Evolutionary conservation across 2,113 vertebrate species (phyloP).

Genomic region (Orthonyx spaldingii): DNA sequence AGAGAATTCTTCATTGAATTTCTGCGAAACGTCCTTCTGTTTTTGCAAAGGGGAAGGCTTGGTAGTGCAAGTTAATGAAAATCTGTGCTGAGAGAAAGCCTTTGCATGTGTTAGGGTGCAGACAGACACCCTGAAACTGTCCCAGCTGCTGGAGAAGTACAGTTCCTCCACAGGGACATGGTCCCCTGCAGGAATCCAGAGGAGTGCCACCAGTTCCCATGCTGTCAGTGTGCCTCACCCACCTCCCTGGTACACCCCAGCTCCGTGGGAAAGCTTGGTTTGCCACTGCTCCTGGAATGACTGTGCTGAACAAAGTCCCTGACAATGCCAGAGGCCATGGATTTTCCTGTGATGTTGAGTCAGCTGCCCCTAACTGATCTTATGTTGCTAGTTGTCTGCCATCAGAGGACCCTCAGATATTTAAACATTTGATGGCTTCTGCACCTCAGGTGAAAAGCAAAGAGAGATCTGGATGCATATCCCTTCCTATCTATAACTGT

Average conservation of each 20-base stretch:
- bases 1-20: neutral
- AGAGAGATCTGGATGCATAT: neutral
- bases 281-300: neutral
- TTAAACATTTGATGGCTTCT: neutral
- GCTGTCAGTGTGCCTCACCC: neutral
- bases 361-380: neutral
- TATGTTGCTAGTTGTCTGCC: neutral
- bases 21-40: neutral
- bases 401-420: neutral
- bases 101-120: neutral
- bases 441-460: neutral
- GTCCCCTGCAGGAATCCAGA: neutral
- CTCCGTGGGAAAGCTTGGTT: neutral
- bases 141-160: neutral
- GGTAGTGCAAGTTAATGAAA: neutral
- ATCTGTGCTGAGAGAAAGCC: neutral
- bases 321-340: neutral
- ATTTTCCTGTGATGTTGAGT: neutral
- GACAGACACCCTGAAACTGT: neutral
- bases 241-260: neutral
- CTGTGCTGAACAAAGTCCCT: neutral
- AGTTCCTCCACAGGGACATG: neutral
- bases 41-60: neutral
- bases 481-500: neutral
- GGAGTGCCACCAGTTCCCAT: fast-evolving